A percentile compares a stretch with the other conserved stretches of the same genome.
These are phyloP conservation scores for Conger conger DNA, from an alignment of 2,113 vertebrate genomes.

Conservation along the genomic window DNA sequence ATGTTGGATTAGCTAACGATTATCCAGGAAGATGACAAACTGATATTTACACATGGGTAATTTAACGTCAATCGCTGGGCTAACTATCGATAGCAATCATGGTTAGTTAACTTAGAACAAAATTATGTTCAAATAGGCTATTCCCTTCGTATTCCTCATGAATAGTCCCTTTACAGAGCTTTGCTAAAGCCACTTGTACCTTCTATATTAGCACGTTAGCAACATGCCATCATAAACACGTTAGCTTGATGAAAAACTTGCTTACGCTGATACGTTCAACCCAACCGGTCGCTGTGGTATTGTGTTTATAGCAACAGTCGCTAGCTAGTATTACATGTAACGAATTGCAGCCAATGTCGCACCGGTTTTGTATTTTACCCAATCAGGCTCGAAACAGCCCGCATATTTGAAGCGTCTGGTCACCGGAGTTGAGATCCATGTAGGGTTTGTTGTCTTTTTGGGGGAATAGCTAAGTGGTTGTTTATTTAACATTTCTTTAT, in stretches of 20 bases:
- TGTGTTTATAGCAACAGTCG: background rate
- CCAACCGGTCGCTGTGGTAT: background rate
- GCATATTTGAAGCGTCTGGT: background rate
- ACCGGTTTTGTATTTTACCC: background rate
- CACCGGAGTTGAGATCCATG: too few species aligned
- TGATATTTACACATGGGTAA: background rate
- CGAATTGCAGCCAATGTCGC: background rate
- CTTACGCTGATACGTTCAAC: background rate
- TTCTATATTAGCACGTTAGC: background rate
- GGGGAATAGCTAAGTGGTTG: too few species aligned
- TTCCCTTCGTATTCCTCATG: background rate
- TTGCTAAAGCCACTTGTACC: background rate
- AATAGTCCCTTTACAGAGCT: background rate
- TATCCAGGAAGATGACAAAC: background rate
- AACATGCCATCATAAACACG: background rate
- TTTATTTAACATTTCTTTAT: too few species aligned
- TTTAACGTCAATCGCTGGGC: background rate
- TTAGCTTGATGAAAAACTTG: background rate
- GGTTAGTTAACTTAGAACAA: too few species aligned
- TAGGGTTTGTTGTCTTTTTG: too few species aligned
- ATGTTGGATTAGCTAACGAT: background rate
- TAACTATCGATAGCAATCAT: background rate
- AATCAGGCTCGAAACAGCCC: background rate
- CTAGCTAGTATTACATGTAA: background rate
- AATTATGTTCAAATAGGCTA: background rate